These are phyloP conservation scores for Premnoplex brunnescens DNA, from an alignment of 2,797 vertebrate genomes.

Conservation along the genomic window DNA sequence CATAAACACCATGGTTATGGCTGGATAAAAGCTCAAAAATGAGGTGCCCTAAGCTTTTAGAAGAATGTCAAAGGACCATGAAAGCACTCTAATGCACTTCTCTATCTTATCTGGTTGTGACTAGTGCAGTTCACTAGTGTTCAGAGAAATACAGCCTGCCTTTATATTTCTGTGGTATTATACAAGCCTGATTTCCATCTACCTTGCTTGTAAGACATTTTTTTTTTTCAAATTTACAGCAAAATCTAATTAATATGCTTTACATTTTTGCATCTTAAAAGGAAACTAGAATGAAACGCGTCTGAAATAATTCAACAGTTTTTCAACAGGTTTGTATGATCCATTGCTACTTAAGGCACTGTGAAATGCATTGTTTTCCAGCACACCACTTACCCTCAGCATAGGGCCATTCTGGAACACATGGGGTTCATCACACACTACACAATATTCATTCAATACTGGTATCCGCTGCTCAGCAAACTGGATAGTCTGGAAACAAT, in stretches of 20 bases:
- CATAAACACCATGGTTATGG: neutral
- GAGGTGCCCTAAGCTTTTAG: neutral
- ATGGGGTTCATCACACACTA: slow-evolving; percentile 90
- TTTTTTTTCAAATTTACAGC: neutral
- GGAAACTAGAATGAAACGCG: neutral
- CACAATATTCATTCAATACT: slow-evolving; percentile 90
- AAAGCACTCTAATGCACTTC: neutral
- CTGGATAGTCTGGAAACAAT: slow-evolving; percentile 83
- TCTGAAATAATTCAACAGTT: neutral
- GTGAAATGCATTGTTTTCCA: neutral
- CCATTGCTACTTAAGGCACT: neutral
- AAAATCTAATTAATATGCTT: neutral
- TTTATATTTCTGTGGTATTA: neutral
- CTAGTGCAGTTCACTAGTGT: neutral
- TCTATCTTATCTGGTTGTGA: neutral
- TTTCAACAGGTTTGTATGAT: neutral
- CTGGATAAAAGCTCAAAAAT: neutral
- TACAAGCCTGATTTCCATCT: neutral
- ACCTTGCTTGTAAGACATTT: neutral
- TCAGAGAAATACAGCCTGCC: neutral
- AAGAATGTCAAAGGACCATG: neutral
- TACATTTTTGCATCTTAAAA: neutral
- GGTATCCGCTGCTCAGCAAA: slow-evolving; percentile 91
- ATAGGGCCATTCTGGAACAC: slow-evolving; percentile 92
- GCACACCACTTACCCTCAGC: slow-evolving; percentile 83